Evolutionary conservation across 2,888 invertebrate genomes (phyloP), one percentile per base, ranked within the genome.

Genomic region (Galeruca laticollis): DNA sequence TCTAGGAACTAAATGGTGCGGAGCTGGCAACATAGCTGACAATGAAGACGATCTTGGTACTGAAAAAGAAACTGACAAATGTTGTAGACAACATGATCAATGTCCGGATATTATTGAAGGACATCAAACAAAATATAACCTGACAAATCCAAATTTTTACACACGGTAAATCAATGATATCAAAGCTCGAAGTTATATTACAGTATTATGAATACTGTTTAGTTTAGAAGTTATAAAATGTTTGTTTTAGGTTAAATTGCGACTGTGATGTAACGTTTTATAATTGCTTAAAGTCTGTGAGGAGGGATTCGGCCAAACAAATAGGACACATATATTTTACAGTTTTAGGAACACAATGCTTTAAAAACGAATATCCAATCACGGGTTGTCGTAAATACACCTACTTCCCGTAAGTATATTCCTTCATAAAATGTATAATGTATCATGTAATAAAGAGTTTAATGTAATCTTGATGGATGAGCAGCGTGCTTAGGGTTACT

Each of bases 1-100:
- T 56, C 26, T 37, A 88, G 94, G 93, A 1, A 94, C 94, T 0
- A 94, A 93, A 85, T 94, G 94, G 93, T 94, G 94, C 79, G 94
- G 94, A 0, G 87, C 91, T 0, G 94, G 94, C 2, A 90, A 90
- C 78, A 82, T 88, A 11, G 92, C 94, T 0, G 84, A 85, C 0
- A 85, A 87, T 75, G 89, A 89, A 78, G 86, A 90, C 37, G 93
- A 94, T 80, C 85, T 93, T 26, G 94, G 94, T 0, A 75, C 82
- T 0, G 87, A 89, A 51, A 79, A 80, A 8, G 88, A 89, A 52
- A 89, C 92, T 0, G 94, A 94, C 80, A 87, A 84, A 60, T 94
- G 94, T 79, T 94, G 94, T 76, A 85, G 93, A 21, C 89, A 89
- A 0, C 94, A 94, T 80, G 94, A 94, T 82, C 85, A 88, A 73